Conservation (phyloP, 2,113 vertebrate genomes). For the Amphiprion ocellaris region DNA sequence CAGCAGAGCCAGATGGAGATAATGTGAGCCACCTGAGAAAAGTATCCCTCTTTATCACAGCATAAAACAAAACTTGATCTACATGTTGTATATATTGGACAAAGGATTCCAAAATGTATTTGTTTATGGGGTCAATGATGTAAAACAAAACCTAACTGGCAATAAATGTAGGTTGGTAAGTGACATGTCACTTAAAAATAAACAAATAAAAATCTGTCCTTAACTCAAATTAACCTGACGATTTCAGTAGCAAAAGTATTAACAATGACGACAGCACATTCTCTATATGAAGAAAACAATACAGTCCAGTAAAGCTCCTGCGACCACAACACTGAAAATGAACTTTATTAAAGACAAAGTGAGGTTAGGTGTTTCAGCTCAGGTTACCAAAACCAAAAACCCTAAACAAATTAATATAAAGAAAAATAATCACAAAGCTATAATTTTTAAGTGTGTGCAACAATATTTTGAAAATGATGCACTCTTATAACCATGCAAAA, state of each 20-base stretch:
- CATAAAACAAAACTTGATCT: slow-evolving; percentile 8
- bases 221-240: background rate
- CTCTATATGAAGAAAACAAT: slow-evolving; percentile 26
- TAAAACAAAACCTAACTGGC: slow-evolving; percentile 1
- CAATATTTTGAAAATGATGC: slow-evolving; percentile 24
- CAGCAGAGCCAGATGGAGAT: slow-evolving; percentile 37
- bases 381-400: slow-evolving; percentile 5
- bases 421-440: background rate
- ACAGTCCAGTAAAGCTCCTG: slow-evolving; percentile 25
- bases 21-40: slow-evolving; percentile 47
- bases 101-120: slow-evolving; percentile 3
- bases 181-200: background rate
- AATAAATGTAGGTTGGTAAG: background rate
- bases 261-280: slow-evolving; percentile 7
- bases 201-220: background rate
- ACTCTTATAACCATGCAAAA: slow-evolving; percentile 33
- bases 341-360: slow-evolving; percentile 39
- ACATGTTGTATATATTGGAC: slow-evolving; percentile 5
- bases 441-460: slow-evolving; percentile 15
- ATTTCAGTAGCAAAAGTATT: background rate
- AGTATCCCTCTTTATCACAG: background rate
- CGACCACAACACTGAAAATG: slow-evolving; percentile 44
- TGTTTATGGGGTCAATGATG: background rate
- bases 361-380: slow-evolving; percentile 20
- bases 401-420: background rate